phyloP scores from a whole-genome alignment of 92 coral and sea anemone species.

The Epizoanthus ramosus region DNA sequence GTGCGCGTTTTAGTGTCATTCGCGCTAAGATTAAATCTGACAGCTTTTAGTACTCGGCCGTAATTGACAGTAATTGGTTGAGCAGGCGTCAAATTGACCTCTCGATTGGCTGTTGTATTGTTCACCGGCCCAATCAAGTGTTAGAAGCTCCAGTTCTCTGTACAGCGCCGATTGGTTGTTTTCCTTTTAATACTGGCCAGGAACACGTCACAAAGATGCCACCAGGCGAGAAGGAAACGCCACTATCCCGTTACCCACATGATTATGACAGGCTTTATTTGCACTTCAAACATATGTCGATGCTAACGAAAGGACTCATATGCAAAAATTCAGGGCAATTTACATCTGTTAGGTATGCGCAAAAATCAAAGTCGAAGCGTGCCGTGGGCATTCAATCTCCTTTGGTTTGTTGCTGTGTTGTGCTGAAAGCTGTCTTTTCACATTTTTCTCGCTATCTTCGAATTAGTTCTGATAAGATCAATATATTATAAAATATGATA shows the following conservation, averaged over 20 bases:
- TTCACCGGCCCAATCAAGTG: slow-evolving; percentile 13
- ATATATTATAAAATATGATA: slow-evolving; percentile 8
- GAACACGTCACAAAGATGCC: neutral
- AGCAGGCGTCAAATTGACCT: slow-evolving; percentile 27
- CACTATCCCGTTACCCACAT: slow-evolving; percentile 9
- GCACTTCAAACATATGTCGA: slow-evolving; percentile 8
- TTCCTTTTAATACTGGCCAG: neutral
- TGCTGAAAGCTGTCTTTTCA: slow-evolving; percentile 39
- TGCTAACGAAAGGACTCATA: neutral
- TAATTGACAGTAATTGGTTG: slow-evolving; percentile 49
- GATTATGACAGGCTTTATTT: slow-evolving; percentile 2
- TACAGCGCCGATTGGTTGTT: slow-evolving; percentile 4
- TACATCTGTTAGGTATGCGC: neutral
- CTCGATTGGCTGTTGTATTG: slow-evolving; percentile 18
- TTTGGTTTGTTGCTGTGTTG: neutral
- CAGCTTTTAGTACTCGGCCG: slow-evolving; percentile 27
- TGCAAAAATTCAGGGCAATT: neutral
- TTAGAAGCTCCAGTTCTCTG: slow-evolving; percentile 21
- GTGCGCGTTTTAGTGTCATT: neutral
- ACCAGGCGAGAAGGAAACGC: neutral
- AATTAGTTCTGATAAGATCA: slow-evolving; percentile 36
- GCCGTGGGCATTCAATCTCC: slow-evolving; percentile 13
- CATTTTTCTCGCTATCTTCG: slow-evolving; percentile 9
- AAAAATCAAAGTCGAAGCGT: neutral
- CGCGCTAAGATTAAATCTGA: slow-evolving; percentile 34